These are phyloP conservation scores for Ditylenchus dipsaci DNA, from an alignment of 1,140 invertebrate genomes.

Conservation along the genomic window DNA sequence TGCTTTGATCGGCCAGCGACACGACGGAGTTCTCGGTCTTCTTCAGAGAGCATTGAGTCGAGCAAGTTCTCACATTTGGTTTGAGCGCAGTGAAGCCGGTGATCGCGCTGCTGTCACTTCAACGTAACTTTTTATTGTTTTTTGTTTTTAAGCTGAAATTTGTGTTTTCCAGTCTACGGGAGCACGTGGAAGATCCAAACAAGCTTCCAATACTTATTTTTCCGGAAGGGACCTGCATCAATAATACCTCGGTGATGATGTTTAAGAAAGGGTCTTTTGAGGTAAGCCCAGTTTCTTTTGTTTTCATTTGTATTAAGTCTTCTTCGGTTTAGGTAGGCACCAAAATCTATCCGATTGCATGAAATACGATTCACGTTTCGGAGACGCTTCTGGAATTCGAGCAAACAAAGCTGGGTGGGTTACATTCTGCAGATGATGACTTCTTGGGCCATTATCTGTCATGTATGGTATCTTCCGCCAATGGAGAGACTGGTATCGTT, in stretches of 20 bases:
- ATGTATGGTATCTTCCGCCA: slow-evolving; percentile 96
- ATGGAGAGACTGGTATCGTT: slow-evolving; percentile 62
- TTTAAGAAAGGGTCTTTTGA: slow-evolving; percentile 99
- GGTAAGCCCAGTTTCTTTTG: slow-evolving; percentile 63
- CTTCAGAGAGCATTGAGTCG: slow-evolving; percentile 66
- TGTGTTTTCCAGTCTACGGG: slow-evolving; percentile 14
- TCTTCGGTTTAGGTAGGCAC: slow-evolving; percentile 18
- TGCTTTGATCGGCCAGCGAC: slow-evolving; percentile 93
- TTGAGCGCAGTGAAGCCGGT: slow-evolving; percentile 90
- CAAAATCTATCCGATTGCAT: slow-evolving; percentile 58
- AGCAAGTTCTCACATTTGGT: slow-evolving; percentile 86
- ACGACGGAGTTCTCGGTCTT: slow-evolving; percentile 86
- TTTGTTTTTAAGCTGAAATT: not conserved
- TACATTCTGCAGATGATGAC: slow-evolving; percentile 96
- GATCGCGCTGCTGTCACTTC: slow-evolving; percentile 66
- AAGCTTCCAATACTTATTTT: slow-evolving; percentile 98
- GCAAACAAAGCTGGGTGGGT: slow-evolving; percentile 75
- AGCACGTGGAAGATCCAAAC: slow-evolving; percentile 79
- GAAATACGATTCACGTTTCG: slow-evolving; percentile 91
- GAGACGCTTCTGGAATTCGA: slow-evolving; percentile 97
- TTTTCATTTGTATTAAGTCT: not conserved
- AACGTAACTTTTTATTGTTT: not conserved
- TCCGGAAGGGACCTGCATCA: slow-evolving; percentile 96
- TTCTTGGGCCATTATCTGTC: slow-evolving; percentile 96
- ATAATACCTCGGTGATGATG: slow-evolving; percentile 98